Evolutionary conservation across 92 coral and sea anemone genomes (phyloP).

Genomic region (Epizoanthus illoricatus): DNA sequence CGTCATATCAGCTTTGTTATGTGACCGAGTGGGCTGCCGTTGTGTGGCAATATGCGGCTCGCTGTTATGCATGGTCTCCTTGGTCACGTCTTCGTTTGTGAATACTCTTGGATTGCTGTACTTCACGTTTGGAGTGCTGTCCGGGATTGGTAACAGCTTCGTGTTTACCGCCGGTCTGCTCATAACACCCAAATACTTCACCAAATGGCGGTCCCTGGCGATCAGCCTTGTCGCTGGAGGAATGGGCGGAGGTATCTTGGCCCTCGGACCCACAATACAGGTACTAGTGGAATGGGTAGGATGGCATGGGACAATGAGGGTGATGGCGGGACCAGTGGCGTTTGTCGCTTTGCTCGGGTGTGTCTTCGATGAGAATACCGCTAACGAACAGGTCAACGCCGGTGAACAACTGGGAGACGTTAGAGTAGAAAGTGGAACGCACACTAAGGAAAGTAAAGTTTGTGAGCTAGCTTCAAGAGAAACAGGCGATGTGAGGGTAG

Average conservation of each 20-base stretch:
- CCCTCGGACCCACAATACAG: slow-evolving; percentile 11
- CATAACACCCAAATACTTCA: slow-evolving; percentile 18
- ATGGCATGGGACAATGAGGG: not conserved
- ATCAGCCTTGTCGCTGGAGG: slow-evolving; percentile 32
- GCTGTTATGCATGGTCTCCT: slow-evolving; percentile 30
- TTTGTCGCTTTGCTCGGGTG: slow-evolving; percentile 4
- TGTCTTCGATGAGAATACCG: not conserved
- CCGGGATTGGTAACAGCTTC: slow-evolving; percentile 48
- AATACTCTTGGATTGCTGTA: slow-evolving; percentile 23
- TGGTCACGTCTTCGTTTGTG: slow-evolving; percentile 51
- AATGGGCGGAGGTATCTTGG: slow-evolving; percentile 25
- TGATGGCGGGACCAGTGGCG: slow-evolving; percentile 18
- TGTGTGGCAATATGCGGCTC: slow-evolving; percentile 49
- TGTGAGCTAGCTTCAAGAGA: too few species aligned
- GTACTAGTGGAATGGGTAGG: slow-evolving; percentile 10
- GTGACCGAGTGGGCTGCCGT: slow-evolving; percentile 54
- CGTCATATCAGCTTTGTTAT: slow-evolving; percentile 36
- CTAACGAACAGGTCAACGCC: too few species aligned
- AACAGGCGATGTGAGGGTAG: too few species aligned
- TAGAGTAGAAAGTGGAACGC: too few species aligned
- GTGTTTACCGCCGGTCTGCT: slow-evolving; percentile 26
- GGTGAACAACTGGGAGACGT: too few species aligned
- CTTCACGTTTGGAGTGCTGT: slow-evolving; percentile 49
- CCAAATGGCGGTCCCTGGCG: slow-evolving; percentile 25
- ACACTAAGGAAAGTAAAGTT: too few species aligned